Evolutionary conservation across 2,797 vertebrate species (phyloP).

Genomic region (Antrozous pallidus): DNA sequence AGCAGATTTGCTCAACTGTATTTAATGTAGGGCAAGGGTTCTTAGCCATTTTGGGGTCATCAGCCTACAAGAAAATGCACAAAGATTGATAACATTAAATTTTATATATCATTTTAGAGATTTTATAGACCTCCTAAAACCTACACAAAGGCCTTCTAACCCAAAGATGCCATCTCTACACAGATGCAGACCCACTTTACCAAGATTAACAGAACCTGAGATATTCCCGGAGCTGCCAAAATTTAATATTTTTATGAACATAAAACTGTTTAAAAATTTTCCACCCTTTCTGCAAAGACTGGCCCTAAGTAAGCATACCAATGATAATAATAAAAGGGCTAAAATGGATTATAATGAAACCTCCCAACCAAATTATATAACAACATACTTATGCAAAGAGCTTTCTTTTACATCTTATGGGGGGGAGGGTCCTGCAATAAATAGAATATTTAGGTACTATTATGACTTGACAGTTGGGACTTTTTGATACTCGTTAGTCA

Average conservation of each 20-base stretch:
- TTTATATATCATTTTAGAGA: not conserved
- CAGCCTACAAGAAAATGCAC: not conserved
- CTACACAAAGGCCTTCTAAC: not conserved
- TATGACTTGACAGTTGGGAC: not conserved
- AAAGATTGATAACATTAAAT: not conserved
- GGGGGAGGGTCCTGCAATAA: not conserved
- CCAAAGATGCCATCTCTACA: not conserved
- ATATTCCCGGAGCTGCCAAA: constrained; percentile 56
- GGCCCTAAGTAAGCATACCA: not conserved
- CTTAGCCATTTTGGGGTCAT: not conserved
- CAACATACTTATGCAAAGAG: not conserved
- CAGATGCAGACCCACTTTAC: constrained; percentile 58
- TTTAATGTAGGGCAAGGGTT: not conserved
- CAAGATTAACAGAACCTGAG: constrained; percentile 58
- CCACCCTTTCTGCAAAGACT: not conserved
- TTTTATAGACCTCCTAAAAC: not conserved
- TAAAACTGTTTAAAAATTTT: constrained; percentile 51
- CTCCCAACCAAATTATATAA: not conserved
- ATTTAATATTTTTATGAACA: constrained; percentile 59
- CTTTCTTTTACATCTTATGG: not conserved
- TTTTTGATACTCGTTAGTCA: constrained; percentile 63
- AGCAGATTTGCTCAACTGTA: not conserved
- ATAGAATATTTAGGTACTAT: constrained; percentile 42
- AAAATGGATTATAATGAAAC: not conserved
- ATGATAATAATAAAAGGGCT: not conserved